Conservation (phyloP, 2,797 vertebrate genomes). For the Phalanger gymnotis region DNA sequence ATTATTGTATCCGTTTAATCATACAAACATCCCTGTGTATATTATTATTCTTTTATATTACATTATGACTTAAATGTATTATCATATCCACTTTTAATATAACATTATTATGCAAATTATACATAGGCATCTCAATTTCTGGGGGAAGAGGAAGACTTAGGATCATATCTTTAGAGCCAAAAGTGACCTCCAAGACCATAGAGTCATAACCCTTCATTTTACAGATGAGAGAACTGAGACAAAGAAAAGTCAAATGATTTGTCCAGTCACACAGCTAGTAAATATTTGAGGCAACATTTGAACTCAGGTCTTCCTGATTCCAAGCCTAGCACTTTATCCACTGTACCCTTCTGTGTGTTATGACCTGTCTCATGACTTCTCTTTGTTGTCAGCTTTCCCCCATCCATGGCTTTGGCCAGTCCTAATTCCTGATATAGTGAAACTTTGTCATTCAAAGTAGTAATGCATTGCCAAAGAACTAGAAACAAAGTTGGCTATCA, state of each 20-base stretch:
- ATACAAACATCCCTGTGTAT: background rate
- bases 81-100: background rate
- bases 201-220: background rate
- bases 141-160: no score
- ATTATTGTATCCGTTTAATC: background rate
- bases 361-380: background rate
- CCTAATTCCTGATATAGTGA: background rate
- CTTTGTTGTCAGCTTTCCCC: background rate
- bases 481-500: background rate
- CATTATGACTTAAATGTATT: background rate
- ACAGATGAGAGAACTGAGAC: background rate
- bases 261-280: background rate
- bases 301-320: background rate
- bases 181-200: background rate
- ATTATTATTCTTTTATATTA: background rate
- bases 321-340: background rate
- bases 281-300: background rate
- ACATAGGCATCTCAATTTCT: background rate
- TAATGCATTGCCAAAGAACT: background rate
- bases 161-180: no score
- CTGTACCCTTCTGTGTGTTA: background rate
- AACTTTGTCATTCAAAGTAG: background rate
- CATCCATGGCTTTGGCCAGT: background rate
- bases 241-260: background rate
- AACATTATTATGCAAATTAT: background rate